These are phyloP conservation scores for Chromobotia macracanthus DNA, from an alignment of 2,797 vertebrate species.

Conservation along the genomic window DNA sequence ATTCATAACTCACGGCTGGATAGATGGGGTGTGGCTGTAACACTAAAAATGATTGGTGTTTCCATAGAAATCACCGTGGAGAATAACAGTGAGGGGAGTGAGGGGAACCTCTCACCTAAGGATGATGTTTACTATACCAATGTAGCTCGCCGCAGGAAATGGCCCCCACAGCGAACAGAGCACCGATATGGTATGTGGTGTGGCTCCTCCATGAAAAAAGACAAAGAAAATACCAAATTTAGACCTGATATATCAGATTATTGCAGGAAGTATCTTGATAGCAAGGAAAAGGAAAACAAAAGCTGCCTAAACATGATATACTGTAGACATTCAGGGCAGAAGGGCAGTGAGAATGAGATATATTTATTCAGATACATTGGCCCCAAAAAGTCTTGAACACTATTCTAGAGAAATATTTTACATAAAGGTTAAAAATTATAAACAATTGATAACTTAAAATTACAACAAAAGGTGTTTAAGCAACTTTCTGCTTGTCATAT, in stretches of 20 bases:
- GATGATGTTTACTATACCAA: constrained; percentile 91
- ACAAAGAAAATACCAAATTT: constrained; percentile 42
- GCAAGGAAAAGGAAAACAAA: neutral
- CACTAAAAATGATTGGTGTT: constrained; percentile 79
- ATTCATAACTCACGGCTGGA: constrained; percentile 38
- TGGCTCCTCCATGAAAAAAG: constrained; percentile 67
- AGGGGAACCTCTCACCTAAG: constrained; percentile 90
- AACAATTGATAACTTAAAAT: too few species aligned
- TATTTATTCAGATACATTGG: neutral
- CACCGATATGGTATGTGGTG: constrained; percentile 87
- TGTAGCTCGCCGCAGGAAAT: constrained; percentile 86
- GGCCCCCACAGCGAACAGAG: constrained; percentile 85
- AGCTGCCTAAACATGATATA: neutral
- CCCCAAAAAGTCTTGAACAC: neutral
- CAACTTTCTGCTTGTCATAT: too few species aligned
- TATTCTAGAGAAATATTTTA: too few species aligned
- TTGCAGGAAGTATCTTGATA: neutral
- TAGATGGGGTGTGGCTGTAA: constrained; percentile 70
- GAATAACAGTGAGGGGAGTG: constrained; percentile 95
- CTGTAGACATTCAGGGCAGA: neutral
- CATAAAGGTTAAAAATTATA: too few species aligned
- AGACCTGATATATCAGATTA: neutral
- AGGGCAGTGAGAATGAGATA: neutral
- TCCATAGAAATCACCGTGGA: constrained; percentile 95
- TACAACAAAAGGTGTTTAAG: too few species aligned